Evolutionary conservation across 2,888 invertebrate species (phyloP), one percentile per base, ranked within the genome.

Genomic region (Hydropsyche betteni): DNA sequence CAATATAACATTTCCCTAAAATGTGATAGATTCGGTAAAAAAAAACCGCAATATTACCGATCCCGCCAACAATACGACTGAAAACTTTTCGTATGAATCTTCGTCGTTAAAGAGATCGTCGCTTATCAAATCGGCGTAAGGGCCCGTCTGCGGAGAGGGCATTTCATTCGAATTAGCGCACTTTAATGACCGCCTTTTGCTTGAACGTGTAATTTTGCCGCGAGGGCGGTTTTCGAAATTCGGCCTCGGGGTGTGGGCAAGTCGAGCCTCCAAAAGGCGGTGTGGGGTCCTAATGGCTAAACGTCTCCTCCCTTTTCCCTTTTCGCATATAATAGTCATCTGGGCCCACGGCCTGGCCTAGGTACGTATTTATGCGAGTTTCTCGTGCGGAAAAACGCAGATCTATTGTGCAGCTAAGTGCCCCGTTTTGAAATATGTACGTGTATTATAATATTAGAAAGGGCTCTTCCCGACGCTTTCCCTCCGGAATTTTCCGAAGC

Each of bases 321-420:
- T 44, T 44, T 44, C 64, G 55, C 16, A 55, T 55, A n/a, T 55
- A 55, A 55, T 16, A n/a, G 55, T 55, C 55, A 16, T 55, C 55
- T 55, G 55, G 14, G 12, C 61, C 61, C 61, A 16, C 16, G 24
- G 5, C 7, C 24, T 10, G 12, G 61, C 10, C 44, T 44, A 44
- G 64, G 64, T 36, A 44, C 52, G 70, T 70, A 70, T 70, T 70
- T 53, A 53, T 53, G 53, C 36, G 52, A 70, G n/a, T 53, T 33
- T 53, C 53, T 52, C 70, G 34, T 70, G 70, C 55, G 70, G 50
- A 70, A 70, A 70, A 70, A 70, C 53, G 70, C 53, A 51, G 52
- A 70, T 53, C 52, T 53, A 70, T 70, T 70, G 70, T 70, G 69
- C 70, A 50, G 53, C 36, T 70, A 70, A 70, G 70, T 70, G 70